Conservation (phyloP, 2,113 vertebrate species). For the Archocentrus centrarchus region DNA sequence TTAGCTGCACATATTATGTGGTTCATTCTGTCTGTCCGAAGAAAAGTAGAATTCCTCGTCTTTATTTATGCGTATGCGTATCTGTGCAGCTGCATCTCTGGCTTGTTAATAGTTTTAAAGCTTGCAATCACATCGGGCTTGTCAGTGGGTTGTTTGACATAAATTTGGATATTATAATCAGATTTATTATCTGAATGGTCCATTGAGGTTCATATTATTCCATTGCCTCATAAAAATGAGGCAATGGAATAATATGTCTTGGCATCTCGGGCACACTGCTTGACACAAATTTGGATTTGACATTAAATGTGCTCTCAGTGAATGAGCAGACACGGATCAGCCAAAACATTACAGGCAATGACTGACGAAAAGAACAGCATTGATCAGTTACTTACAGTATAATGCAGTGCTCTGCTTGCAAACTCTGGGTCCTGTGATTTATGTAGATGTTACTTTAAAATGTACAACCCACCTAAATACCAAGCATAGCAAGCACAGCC, state of each 20-base stretch:
- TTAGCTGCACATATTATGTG: conserved; percentile 6
- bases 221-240: conserved; percentile 35
- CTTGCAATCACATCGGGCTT: conserved; percentile 8
- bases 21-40: conserved; percentile 19
- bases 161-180: conserved; percentile 40
- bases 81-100: conserved; percentile 7
- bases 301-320: conserved; percentile 22
- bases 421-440: neutral
- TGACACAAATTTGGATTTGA: conserved; percentile 34
- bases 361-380: neutral
- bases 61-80: conserved; percentile 18
- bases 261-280: conserved; percentile 34
- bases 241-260: conserved; percentile 28
- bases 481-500: neutral
- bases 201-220: conserved; percentile 20
- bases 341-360: neutral
- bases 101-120: conserved; percentile 18
- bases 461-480: neutral
- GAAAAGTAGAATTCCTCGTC: neutral
- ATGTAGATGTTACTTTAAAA: neutral
- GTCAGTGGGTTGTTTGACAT: conserved; percentile 36
- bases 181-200: neutral
- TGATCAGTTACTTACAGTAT: neutral
- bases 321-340: neutral
- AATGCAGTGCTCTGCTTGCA: neutral